phyloP scores from a whole-genome alignment of 1,140 invertebrate genomes.

The Pseudomyrmex concolor region DNA sequence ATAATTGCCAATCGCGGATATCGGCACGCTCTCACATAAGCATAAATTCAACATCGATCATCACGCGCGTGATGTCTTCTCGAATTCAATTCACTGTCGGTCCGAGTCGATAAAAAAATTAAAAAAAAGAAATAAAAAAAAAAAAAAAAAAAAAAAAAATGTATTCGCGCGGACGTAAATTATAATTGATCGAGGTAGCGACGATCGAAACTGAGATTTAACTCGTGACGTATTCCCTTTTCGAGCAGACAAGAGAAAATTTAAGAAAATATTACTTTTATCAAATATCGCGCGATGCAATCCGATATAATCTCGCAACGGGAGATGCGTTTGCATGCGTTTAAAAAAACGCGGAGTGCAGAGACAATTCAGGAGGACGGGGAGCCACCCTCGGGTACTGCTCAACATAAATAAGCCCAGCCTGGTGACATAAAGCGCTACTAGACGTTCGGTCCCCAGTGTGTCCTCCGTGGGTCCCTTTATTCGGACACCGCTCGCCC shows the following conservation, averaged over 20 bases:
- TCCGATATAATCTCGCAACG: background rate
- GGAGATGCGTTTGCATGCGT: constrained; percentile 3
- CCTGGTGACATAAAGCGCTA: constrained; percentile 50
- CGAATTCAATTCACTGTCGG: constrained; percentile 11
- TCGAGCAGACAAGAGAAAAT: background rate
- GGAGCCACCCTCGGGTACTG: background rate
- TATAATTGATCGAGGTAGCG: constrained; percentile 40
- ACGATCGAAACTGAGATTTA: constrained; percentile 24
- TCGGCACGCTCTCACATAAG: constrained; percentile 8
- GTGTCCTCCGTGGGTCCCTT: constrained; percentile 35
- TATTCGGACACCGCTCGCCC: constrained; percentile 42
- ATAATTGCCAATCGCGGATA: constrained; percentile 27
- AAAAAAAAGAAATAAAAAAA: too few relatives aligned
- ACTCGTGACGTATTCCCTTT: constrained; percentile 22
- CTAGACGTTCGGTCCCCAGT: constrained; percentile 28
- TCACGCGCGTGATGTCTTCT: constrained; percentile 8
- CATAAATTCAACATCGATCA: constrained; percentile 53
- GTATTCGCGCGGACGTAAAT: constrained; percentile 39
- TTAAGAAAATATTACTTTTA: background rate
- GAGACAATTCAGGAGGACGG: too few relatives aligned
- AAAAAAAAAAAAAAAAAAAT: too few relatives aligned
- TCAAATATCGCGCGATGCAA: constrained; percentile 27
- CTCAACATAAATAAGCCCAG: constrained; percentile 31
- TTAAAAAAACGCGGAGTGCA: background rate
- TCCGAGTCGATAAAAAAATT: constrained; percentile 3